These are phyloP conservation scores for Xanthorhoe designata DNA, from an alignment of 2,888 invertebrate species.

Conservation along the genomic window DNA sequence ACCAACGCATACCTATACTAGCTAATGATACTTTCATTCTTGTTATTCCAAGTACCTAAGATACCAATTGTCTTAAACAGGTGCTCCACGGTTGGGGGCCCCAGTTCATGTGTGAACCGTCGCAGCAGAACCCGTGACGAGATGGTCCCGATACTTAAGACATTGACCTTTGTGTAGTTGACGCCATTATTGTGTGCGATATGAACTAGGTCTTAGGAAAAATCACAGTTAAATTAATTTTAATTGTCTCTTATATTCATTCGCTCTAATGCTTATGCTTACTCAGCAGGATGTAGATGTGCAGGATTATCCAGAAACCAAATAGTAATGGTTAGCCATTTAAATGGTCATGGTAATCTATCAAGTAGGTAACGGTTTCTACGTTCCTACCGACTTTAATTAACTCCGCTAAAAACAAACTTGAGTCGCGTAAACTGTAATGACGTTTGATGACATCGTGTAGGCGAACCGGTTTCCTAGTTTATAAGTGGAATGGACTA, in stretches of 20 bases:
- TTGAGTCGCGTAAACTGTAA: slow-evolving; percentile 31
- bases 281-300: background rate
- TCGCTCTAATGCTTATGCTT: background rate
- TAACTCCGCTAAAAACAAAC: slow-evolving; percentile 5
- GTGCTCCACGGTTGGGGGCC: slow-evolving; percentile 41
- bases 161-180: slow-evolving; percentile 61
- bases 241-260: too few relatives aligned
- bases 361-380: too few relatives aligned
- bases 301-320: background rate
- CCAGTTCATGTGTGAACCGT: slow-evolving; percentile 18
- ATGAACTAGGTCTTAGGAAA: background rate
- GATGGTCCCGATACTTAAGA: slow-evolving; percentile 62
- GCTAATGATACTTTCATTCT: background rate
- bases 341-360: too few relatives aligned
- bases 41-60: slow-evolving; percentile 6
- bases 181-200: background rate
- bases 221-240: background rate
- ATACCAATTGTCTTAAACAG: slow-evolving; percentile 39
- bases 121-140: slow-evolving; percentile 53
- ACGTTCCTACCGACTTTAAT: too few relatives aligned
- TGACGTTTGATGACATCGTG: slow-evolving; percentile 47
- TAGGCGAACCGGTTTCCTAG: slow-evolving; percentile 49
- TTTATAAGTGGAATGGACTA: slow-evolving; percentile 50
- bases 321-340: too few relatives aligned
- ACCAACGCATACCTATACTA: background rate